Evolutionary conservation across 2,888 invertebrate species (phyloP).

Genomic region (Fragum fragum): DNA sequence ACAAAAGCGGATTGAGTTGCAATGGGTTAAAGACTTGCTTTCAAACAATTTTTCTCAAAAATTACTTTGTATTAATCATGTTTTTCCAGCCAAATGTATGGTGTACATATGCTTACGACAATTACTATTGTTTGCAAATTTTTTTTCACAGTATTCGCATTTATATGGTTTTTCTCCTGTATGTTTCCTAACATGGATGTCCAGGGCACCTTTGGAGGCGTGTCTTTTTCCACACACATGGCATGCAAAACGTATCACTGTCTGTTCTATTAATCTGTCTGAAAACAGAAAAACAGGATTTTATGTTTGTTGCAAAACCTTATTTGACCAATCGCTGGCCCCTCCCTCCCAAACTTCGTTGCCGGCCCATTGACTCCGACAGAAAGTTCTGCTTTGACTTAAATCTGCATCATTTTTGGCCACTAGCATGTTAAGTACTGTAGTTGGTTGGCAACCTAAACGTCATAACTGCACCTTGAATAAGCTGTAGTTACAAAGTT

Average conservation of each 20-base stretch:
- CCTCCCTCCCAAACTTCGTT: too few species aligned
- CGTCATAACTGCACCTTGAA: too few species aligned
- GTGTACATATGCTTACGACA: slow-evolving; percentile 21
- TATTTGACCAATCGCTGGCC: too few species aligned
- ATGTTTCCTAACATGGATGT: slow-evolving; percentile 30
- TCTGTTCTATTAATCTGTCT: neutral
- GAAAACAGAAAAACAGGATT: slow-evolving; percentile 5
- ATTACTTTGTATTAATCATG: neutral
- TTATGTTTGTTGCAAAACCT: too few species aligned
- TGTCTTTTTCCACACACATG: slow-evolving; percentile 24
- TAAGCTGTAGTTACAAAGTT: too few species aligned
- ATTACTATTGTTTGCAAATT: slow-evolving; percentile 44
- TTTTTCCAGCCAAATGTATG: neutral
- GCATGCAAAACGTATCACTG: neutral
- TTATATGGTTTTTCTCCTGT: slow-evolving; percentile 43
- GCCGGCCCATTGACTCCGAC: too few species aligned
- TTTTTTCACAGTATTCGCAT: slow-evolving; percentile 33
- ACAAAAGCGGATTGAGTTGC: too few species aligned
- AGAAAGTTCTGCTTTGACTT: too few species aligned
- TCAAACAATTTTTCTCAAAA: neutral
- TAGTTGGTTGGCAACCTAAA: too few species aligned
- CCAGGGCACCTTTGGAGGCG: neutral
- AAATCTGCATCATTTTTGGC: too few species aligned
- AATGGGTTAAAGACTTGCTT: too few species aligned
- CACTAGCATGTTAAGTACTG: too few species aligned